A percentile compares a stretch with the other conserved stretches of the same genome.
phyloP scores from a whole-genome alignment of 2,113 vertebrate species.

The Chitala chitala region DNA sequence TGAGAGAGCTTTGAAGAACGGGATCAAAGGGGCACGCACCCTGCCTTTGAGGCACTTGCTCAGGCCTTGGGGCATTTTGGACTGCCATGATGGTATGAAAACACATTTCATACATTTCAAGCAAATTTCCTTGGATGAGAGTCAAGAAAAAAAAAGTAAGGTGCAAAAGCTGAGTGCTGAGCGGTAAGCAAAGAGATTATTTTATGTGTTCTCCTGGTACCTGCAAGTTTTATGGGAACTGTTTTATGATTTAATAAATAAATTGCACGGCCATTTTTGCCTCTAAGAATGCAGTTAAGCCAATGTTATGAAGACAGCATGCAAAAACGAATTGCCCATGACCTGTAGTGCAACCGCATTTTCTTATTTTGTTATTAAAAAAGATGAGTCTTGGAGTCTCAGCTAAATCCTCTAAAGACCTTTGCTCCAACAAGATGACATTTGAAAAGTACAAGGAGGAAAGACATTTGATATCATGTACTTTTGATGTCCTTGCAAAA shows the following conservation, averaged over 20 bases:
- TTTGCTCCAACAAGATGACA: conserved; percentile 12
- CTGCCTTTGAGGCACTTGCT: neutral
- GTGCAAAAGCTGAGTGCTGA: neutral
- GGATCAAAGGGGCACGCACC: neutral
- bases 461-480: neutral
- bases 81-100: neutral
- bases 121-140: neutral
- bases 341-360: too few species aligned
- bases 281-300: neutral
- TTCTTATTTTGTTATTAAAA: neutral
- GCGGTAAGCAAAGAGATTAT: neutral
- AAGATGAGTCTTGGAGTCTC: neutral
- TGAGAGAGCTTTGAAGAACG: neutral
- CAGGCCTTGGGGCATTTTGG: neutral
- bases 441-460: neutral
- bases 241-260: neutral
- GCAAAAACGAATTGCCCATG: too few species aligned
- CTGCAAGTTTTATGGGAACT: neutral
- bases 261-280: neutral
- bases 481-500: neutral
- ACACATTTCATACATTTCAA: conserved; percentile 1
- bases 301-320: neutral
- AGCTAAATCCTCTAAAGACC: neutral
- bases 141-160: neutral
- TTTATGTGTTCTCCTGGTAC: neutral